phyloP scores from a whole-genome alignment of 2,888 invertebrate genomes.

The Acleris sparsana region DNA sequence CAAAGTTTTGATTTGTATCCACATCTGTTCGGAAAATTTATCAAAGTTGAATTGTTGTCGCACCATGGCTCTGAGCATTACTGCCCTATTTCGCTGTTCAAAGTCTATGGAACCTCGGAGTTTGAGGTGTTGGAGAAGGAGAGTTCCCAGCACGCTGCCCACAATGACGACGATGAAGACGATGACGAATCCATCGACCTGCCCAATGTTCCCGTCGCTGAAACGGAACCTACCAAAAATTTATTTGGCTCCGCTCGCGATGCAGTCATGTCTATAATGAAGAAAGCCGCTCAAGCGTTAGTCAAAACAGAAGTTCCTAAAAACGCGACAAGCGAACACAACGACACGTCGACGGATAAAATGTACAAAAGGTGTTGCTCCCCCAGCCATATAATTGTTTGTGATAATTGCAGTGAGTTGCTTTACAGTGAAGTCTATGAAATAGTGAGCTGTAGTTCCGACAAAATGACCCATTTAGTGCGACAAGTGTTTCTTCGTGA shows the following conservation, averaged over 20 bases:
- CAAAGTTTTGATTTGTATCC: constrained; percentile 93
- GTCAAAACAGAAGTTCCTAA: constrained; percentile 88
- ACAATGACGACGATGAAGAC: constrained; percentile 86
- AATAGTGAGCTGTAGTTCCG: constrained; percentile 87
- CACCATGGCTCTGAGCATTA: constrained; percentile 99
- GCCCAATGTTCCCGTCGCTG: constrained; percentile 71
- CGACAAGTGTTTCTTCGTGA: constrained; percentile 84
- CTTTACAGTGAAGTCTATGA: constrained; percentile 89
- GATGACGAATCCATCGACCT: constrained; percentile 86
- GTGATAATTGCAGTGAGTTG: constrained; percentile 89
- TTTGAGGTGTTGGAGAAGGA: constrained; percentile 94
- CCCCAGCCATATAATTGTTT: constrained; percentile 89
- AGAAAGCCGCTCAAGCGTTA: constrained; percentile 94
- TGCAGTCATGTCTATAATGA: constrained; percentile 95
- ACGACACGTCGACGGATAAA: constrained; percentile 71
- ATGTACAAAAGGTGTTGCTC: constrained; percentile 85
- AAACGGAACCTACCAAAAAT: constrained; percentile 85
- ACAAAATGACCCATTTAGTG: constrained; percentile 84
- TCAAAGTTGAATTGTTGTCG: constrained; percentile 95
- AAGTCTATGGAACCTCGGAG: constrained; percentile 96
- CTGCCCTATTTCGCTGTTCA: constrained; percentile 97
- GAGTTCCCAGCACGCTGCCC: constrained; percentile 86
- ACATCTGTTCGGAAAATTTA: constrained; percentile 93
- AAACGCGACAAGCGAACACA: constrained; percentile 80
- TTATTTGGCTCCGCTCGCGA: constrained; percentile 94